Percentiles rank a stretch among this genome's conserved stretches.
These are phyloP conservation scores for Rhopalosiphum padi DNA, from an alignment of 1,140 invertebrate genomes.

Conservation along the genomic window DNA sequence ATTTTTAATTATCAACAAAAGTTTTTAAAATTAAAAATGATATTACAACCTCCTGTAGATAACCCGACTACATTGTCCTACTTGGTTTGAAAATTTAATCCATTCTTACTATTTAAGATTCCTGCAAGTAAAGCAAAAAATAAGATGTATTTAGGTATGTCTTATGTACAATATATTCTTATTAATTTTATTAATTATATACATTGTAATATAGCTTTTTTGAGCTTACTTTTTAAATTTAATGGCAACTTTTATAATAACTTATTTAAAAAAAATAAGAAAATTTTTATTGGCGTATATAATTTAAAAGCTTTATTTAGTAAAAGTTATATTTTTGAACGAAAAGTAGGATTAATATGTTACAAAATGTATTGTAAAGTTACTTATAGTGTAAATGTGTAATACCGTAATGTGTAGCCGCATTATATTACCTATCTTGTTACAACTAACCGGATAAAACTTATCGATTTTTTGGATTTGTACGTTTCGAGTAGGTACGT, in stretches of 20 bases:
- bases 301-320: neutral
- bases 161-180: neutral
- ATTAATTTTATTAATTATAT: neutral
- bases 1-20: neutral
- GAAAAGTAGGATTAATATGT: neutral
- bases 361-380: neutral
- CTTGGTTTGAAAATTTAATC: neutral
- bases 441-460: neutral
- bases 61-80: neutral
- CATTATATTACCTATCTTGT: neutral
- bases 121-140: neutral
- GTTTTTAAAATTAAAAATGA: neutral
- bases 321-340: neutral
- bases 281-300: neutral
- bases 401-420: no score
- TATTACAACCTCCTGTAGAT: neutral
- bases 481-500: neutral
- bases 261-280: neutral
- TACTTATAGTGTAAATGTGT: neutral
- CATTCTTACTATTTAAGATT: neutral
- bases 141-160: neutral
- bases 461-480: neutral
- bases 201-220: neutral
- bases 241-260: neutral
- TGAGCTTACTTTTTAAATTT: neutral